phyloP scores from a whole-genome alignment of 2,113 vertebrate genomes.

The Myotis brandtii region DNA sequence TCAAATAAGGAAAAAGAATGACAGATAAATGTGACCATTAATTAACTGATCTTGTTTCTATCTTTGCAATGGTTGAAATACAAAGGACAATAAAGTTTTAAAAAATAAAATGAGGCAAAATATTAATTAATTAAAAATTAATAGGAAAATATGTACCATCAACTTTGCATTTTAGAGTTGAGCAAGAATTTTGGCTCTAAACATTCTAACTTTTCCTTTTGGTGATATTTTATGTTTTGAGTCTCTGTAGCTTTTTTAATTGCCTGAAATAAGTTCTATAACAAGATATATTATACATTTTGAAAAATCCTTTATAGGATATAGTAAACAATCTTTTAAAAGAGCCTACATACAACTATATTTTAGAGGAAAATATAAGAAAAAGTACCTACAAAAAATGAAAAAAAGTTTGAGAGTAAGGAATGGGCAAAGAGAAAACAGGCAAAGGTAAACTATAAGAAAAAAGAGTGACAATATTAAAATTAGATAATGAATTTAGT shows the following conservation, averaged over 20 bases:
- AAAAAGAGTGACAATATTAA: not conserved
- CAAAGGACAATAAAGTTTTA: not conserved
- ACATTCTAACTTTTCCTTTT: not conserved
- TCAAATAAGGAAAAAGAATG: not conserved
- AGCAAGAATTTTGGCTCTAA: not conserved
- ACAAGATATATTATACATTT: not conserved
- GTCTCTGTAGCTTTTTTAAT: not conserved
- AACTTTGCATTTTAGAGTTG: slow-evolving; percentile 20
- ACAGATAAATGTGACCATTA: not conserved
- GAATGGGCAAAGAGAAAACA: not conserved
- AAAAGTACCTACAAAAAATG: not conserved
- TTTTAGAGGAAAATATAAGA: not conserved
- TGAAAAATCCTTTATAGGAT: not conserved
- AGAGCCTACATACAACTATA: not conserved
- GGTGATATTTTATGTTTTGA: not conserved
- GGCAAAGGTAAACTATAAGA: not conserved
- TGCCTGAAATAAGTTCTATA: not conserved
- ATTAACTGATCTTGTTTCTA: not conserved
- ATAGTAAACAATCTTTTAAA: not conserved
- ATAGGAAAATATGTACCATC: not conserved
- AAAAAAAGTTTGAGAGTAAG: not conserved
- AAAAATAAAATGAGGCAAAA: not conserved
- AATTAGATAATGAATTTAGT: not conserved
- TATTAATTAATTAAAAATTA: not conserved
- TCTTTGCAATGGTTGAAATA: not conserved